Evolutionary conservation across 2,888 invertebrate species (phyloP), one percentile per base, ranked within the genome.

Genomic region (Spodoptera littoralis): DNA sequence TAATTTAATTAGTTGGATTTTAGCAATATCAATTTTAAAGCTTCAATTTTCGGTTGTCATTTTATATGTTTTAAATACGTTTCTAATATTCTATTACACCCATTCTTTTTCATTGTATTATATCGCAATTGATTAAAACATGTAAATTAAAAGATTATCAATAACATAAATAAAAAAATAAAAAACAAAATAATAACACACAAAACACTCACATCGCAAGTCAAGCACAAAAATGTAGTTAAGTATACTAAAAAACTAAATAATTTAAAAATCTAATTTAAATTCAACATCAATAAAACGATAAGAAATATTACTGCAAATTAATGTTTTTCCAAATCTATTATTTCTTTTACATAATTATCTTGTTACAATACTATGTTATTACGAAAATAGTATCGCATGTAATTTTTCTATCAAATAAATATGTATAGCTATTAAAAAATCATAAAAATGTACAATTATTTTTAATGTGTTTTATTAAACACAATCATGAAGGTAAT

Each of bases 381-480:
- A 13, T 60, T 53, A 55, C 24, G 30, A 43, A 43, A 68, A 74
- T 74, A 30, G 57, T 57, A 24, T 18, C 13, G 44, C 41, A 53
- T 53, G 49, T 56, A 55, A 49, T 36, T 36, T 36, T 36, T 36
- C 36, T 56, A 43, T 44, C 44, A 11, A 57, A 36, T 57, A 36
- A 36, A 36, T 36, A n/a, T n/a, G n/a, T n/a, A 8, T 41, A 59
- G 43, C 45, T 45, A 47, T 52, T 36, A 49, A 60, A 53, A 60
- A 55, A 41, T 46, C 51, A 56, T 68, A 68, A 68, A 69, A 67
- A 56, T 36, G 8, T 47, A 4, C 56, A 46, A 73, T 73, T 67
- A 45, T 30, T 73, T 59, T 45, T 42, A 24, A 54, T 41, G 53
- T 24, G 36, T 46, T 57, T 70, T 54, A 24, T 1, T 58, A 12